Conservation (phyloP, 2,797 vertebrate genomes). For the Ataeniobius toweri region DNA sequence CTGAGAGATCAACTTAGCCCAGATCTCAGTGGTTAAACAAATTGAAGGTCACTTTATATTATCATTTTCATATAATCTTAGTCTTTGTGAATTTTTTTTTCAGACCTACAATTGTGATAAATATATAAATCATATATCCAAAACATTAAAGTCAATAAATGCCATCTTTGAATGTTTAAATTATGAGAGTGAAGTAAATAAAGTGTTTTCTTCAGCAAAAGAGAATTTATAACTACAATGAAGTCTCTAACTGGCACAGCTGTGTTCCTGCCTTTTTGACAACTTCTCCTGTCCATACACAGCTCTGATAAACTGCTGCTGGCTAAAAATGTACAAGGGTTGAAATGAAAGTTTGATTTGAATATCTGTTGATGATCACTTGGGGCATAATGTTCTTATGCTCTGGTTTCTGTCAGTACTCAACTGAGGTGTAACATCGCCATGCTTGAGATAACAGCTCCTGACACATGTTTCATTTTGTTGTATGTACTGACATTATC, state of each 20-base stretch:
- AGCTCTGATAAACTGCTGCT: constrained; percentile 41
- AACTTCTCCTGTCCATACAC: constrained; percentile 20
- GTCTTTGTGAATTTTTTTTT: background rate
- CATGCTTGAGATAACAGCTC: constrained; percentile 39
- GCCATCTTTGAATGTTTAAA: background rate
- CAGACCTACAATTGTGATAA: background rate
- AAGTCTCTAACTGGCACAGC: constrained; percentile 14
- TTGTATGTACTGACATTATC: constrained; percentile 26
- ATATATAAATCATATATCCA: background rate
- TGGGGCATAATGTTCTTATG: constrained; percentile 31
- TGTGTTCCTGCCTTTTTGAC: constrained; percentile 33
- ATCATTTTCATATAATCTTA: background rate
- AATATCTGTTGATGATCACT: constrained; percentile 41
- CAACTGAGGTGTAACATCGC: constrained; percentile 39
- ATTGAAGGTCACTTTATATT: background rate
- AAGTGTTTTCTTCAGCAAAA: background rate
- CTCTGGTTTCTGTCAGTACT: constrained; percentile 31
- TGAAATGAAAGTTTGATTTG: constrained; percentile 40
- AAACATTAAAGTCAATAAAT: background rate
- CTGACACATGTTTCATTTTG: constrained; percentile 17
- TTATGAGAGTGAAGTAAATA: background rate
- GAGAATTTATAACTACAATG: background rate
- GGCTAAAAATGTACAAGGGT: constrained; percentile 41
- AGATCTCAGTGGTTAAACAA: background rate
- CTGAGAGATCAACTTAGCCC: background rate